These are phyloP conservation scores for Thamnophis elegans DNA, from an alignment of 2,797 vertebrate species.

Conservation along the genomic window DNA sequence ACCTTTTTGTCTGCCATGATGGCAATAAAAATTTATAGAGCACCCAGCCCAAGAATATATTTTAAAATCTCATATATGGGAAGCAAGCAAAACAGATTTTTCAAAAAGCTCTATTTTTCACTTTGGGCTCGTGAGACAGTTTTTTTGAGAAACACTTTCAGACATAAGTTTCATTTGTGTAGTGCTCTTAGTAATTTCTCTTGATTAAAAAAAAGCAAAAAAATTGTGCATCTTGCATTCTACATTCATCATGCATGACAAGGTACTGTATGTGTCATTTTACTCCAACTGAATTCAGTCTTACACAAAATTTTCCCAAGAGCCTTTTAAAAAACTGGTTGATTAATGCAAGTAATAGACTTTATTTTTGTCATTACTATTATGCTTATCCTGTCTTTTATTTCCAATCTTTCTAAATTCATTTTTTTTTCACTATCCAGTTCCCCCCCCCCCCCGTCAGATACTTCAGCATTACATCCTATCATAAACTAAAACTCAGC, in stretches of 20 bases:
- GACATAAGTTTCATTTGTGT: constrained; percentile 12
- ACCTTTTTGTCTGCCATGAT: not conserved
- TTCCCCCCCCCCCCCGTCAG: constrained; percentile 27
- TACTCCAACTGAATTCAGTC: not conserved
- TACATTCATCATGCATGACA: not conserved
- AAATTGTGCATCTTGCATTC: not conserved
- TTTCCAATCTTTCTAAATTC: constrained; percentile 34
- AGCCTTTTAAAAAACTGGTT: constrained; percentile 35
- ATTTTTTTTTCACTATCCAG: not conserved
- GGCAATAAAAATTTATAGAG: not conserved
- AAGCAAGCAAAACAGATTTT: not conserved
- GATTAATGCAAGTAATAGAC: constrained; percentile 42
- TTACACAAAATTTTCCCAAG: not conserved
- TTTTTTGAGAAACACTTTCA: not conserved
- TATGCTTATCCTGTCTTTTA: constrained; percentile 20
- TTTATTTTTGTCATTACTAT: constrained; percentile 36
- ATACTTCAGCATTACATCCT: constrained; percentile 17
- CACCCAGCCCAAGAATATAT: not conserved
- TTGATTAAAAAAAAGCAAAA: constrained; percentile 1
- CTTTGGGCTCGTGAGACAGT: not conserved
- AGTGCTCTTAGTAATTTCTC: not conserved
- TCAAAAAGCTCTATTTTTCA: not conserved
- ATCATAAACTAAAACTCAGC: not conserved
- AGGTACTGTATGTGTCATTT: constrained; percentile 9
- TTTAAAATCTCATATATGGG: not conserved